These are phyloP conservation scores for Strigops habroptila DNA, from an alignment of 2,113 vertebrate species.

Conservation along the genomic window DNA sequence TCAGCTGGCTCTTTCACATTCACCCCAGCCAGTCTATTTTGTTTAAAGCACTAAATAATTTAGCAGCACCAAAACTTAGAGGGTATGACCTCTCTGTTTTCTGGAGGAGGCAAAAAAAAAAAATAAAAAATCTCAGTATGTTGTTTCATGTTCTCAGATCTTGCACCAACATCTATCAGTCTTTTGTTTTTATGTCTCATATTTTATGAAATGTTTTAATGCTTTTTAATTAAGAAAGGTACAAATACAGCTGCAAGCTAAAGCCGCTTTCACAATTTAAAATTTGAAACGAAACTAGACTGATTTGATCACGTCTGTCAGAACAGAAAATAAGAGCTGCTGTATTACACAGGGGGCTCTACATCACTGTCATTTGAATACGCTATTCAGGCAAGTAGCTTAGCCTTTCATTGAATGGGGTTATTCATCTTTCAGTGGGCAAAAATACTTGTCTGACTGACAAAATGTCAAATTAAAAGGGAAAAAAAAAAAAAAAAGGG, in stretches of 20 bases:
- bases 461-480: not conserved
- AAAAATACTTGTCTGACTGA: not conserved
- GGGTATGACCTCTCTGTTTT: not conserved
- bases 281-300: not conserved
- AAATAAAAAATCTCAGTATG: not conserved
- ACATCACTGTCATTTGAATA: not conserved
- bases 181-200: not conserved
- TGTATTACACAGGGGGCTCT: not conserved
- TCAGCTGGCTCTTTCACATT: not conserved
- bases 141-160: not conserved
- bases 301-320: not conserved
- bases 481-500: not conserved
- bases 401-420: not conserved
- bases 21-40: not conserved
- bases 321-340: not conserved
- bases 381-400: not conserved
- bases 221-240: constrained; percentile 19
- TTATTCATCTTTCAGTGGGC: not conserved
- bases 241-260: not conserved
- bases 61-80: not conserved
- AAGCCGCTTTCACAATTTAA: not conserved
- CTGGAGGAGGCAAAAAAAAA: not conserved
- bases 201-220: not conserved
- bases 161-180: not conserved
- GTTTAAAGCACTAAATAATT: constrained; percentile 26